Evolutionary conservation across 1,140 invertebrate genomes (phyloP), one percentile per base, ranked within the genome.

Genomic region (Alviniconcha marisindica): DNA sequence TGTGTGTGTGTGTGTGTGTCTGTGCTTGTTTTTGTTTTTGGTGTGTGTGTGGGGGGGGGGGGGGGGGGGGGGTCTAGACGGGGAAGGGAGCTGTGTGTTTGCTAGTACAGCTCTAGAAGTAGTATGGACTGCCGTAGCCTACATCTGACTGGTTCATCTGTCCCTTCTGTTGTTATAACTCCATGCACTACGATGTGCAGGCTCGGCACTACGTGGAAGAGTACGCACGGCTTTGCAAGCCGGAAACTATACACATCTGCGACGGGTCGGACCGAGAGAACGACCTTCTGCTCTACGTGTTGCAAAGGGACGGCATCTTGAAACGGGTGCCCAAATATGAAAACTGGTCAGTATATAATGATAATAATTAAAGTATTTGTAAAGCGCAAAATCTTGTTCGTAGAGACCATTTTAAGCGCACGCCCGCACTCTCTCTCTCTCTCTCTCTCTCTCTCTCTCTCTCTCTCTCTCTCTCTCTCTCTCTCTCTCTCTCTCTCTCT

Each of bases 181-280:
- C 18, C 44, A 48, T 48, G 7, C 44, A 48, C 44, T 18, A n/a
- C n/a, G n/a, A n/a, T n/a, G n/a, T n/a, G n/a, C 78, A 80, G 78
- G 92, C 93, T 0, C 88, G 87, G 48, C 81, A 84, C 18, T 93
- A 87, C 85, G 90, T 93, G 28, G 90, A 92, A 33, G 91, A 93
- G 56, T 91, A 92, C 74, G 89, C 87, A 0, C 86, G 90, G 12
- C 66, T 99, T 0, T 98, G 97, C 91, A 95, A 96, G 90, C 98
- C 98, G 0, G 96, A 96, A 69, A 95, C 96, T 60, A 95, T 99
- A 77, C 97, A 99, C 91, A 96, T 99, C 81, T 99, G 98, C 92
- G 97, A 99, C 94, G 98, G 98, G 42, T 96, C 96, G n/a, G 96
- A 97, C 18, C 92, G 93, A 2, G 98, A 99, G 92, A 96, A 97